A percentile compares a stretch with the other conserved stretches of the same genome.
These are phyloP conservation scores for Dryococelus australis DNA, from an alignment of 2,888 invertebrate species.

Conservation along the genomic window DNA sequence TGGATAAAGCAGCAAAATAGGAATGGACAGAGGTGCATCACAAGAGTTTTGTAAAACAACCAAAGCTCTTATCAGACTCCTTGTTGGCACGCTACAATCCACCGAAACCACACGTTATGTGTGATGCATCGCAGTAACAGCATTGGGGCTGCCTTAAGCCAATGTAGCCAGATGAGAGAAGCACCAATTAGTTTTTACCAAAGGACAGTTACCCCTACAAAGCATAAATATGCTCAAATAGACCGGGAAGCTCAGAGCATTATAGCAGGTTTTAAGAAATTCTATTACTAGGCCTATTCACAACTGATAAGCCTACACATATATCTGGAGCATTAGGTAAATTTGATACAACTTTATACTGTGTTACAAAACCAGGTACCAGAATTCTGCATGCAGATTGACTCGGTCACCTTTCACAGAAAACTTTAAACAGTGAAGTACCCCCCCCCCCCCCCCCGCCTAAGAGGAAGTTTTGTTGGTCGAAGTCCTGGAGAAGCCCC, in stretches of 20 bases:
- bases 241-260: not conserved
- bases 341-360: not conserved
- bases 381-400: not conserved
- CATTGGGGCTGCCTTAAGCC: not conserved
- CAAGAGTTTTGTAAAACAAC: not conserved
- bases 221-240: not conserved
- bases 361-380: not conserved
- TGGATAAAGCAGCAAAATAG: not conserved
- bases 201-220: not conserved
- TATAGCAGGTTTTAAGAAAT: not conserved
- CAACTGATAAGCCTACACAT: not conserved
- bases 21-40: not conserved
- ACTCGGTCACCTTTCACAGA: not conserved
- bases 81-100: not conserved
- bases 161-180: not conserved
- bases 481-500: not conserved
- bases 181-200: not conserved
- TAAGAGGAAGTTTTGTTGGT: not conserved
- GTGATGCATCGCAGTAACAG: not conserved
- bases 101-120: not conserved
- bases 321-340: not conserved
- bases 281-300: not conserved
- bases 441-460: not conserved
- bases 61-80: not conserved
- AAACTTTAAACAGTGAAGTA: not conserved